phyloP scores from a whole-genome alignment of 2,113 vertebrate genomes.

The Alaudala cheleensis region DNA sequence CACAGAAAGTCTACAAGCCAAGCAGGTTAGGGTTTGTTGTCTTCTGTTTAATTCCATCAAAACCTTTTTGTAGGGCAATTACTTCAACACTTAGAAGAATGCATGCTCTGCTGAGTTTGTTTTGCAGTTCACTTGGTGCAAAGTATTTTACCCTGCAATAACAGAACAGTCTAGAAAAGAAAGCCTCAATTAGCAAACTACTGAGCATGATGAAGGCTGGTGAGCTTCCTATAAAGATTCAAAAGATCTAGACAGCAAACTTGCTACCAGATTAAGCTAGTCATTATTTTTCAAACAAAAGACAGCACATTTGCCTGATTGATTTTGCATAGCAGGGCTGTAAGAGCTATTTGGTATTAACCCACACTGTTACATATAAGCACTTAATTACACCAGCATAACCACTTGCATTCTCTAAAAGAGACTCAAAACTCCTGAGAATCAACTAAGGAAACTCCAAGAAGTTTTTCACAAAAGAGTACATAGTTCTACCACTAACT shows the following conservation, averaged over 20 bases:
- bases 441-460: background rate
- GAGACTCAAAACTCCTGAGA: background rate
- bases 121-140: background rate
- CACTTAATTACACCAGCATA: background rate
- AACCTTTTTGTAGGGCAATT: background rate
- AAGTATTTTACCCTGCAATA: background rate
- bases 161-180: background rate
- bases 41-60: background rate
- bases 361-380: background rate
- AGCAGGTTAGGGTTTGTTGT: background rate
- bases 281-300: conserved; percentile 13
- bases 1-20: background rate
- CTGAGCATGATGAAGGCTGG: background rate
- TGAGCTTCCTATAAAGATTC: background rate
- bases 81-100: background rate
- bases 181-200: conserved; percentile 25
- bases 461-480: background rate
- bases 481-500: background rate
- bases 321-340: background rate
- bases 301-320: background rate
- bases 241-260: conserved; percentile 1
- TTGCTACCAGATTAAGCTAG: background rate
- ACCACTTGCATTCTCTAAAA: background rate
- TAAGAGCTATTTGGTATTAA: background rate
- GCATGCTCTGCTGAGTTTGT: background rate